Evolutionary conservation across 2,888 invertebrate genomes (phyloP).

Genomic region (Drosophila kuntzei): DNA sequence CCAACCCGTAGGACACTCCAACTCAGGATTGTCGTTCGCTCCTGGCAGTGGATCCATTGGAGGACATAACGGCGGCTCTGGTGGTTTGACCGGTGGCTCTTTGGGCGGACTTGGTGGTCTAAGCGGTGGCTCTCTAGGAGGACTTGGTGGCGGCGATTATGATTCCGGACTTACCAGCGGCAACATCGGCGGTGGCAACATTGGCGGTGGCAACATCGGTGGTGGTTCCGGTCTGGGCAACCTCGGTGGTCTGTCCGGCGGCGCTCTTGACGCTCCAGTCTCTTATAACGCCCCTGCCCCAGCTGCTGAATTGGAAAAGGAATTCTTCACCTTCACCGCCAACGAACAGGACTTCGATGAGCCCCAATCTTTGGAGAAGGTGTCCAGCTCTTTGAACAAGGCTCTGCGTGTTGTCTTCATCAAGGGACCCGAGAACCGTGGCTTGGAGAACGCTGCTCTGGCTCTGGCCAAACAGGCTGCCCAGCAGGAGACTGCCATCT

Average conservation of each 20-base stretch:
- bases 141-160: slow-evolving; percentile 16
- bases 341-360: slow-evolving; percentile 78
- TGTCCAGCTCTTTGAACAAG: slow-evolving; percentile 62
- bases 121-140: slow-evolving; percentile 17
- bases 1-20: slow-evolving; percentile 73
- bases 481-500: slow-evolving; percentile 83
- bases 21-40: slow-evolving; percentile 65
- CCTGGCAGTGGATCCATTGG: slow-evolving; percentile 41
- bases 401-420: slow-evolving; percentile 81
- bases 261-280: slow-evolving; percentile 47
- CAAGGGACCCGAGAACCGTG: slow-evolving; percentile 80
- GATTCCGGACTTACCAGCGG: slow-evolving; percentile 27
- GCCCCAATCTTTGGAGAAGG: slow-evolving; percentile 53
- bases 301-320: slow-evolving; percentile 68
- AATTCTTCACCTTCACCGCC: slow-evolving; percentile 76
- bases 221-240: slow-evolving; percentile 33
- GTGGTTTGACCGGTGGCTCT: slow-evolving; percentile 15
- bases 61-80: slow-evolving; percentile 15
- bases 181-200: slow-evolving; percentile 6
- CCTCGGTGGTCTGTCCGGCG: slow-evolving; percentile 38
- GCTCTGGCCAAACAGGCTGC: slow-evolving; percentile 74
- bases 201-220: slow-evolving; percentile 36
- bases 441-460: slow-evolving; percentile 74
- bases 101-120: slow-evolving; percentile 22
- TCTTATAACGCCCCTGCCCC: slow-evolving; percentile 63